Base-by-base conservation (phyloP, 1,140 invertebrate species). In the Polypedilum vanderplanki region DNA sequence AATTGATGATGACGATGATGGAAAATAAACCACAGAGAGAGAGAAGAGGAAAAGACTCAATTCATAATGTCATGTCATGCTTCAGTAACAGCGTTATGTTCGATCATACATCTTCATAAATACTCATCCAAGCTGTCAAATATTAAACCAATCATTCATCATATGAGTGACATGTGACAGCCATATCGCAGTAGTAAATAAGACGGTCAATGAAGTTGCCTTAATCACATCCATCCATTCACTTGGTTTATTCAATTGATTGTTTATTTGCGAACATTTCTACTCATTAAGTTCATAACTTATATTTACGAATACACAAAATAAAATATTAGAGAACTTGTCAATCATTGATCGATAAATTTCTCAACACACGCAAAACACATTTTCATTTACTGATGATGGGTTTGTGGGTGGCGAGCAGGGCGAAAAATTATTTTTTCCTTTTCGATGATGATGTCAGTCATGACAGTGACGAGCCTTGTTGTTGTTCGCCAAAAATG, bases 101-200 rank as follows among this genome's bases (percentile, higher is more conserved):
- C 24, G 24, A 3, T 33, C 12, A 57, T 57, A 15, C 8, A 57
- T 12, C 46, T 12, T 57, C 65, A 70, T 18, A 70, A 70, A 70
- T 70, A 22, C 65, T 7, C 17, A 70, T 70, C 65, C 17, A 18
- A 70, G 9, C 17, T 70, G 65, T 70, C 65, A 20, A 70, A 18
- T 18, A 67, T 67, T n/a, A 67, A 67, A 70, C 17, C 17, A 70
- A 70, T 70, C 17, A 18, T 20, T 70, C 17, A 70, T 70, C 65
- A 70, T 18, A 4, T 20, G 65, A 70, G 10, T 70, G 65, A 70
- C 65, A 18, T 70, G n/a, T 70, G 65, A 18, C 65, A 22, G 17
- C 3, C 3, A 12, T 5, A 57, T 12, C 12, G 15, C 4, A 12
- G 8, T 15, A 57, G 46, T n/a, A 18, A 70, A 3, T 22, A 70